phyloP scores from a whole-genome alignment of 2,113 vertebrate genomes.

The Arvicanthis niloticus region DNA sequence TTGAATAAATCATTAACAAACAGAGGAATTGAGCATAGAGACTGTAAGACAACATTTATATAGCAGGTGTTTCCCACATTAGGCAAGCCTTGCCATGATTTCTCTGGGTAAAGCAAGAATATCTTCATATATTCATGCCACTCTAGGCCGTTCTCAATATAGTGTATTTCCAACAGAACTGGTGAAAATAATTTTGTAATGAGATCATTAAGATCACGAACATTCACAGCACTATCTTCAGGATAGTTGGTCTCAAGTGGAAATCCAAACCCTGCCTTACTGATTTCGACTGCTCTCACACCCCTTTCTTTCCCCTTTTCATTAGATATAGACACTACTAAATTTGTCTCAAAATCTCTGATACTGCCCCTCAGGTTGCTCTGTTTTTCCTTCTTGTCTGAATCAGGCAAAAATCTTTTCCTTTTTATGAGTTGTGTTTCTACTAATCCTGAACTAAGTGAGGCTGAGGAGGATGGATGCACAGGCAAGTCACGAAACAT shows the following conservation, averaged over 20 bases:
- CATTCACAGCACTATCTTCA: neutral
- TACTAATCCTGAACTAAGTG: neutral
- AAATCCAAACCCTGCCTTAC: neutral
- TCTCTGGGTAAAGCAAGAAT: neutral
- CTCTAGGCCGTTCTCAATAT: accelerated
- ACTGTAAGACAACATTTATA: constrained; percentile 98
- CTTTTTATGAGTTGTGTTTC: neutral
- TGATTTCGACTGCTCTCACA: neutral
- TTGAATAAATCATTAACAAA: constrained; percentile 95
- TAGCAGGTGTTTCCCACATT: constrained; percentile 98
- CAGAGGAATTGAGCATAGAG: constrained; percentile 94
- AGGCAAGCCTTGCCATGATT: constrained; percentile 88
- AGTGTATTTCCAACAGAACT: neutral
- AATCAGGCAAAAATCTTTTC: neutral
- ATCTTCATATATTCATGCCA: neutral
- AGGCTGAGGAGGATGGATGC: neutral
- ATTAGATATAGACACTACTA: neutral
- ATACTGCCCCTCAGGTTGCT: accelerated
- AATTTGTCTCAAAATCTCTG: neutral
- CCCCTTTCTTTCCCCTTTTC: neutral
- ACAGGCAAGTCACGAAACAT: neutral
- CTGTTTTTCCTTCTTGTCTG: neutral
- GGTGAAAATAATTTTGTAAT: neutral
- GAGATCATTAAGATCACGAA: neutral
- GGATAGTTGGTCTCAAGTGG: neutral